A percentile compares a stretch with the other conserved stretches of the same genome.
Evolutionary conservation across 1,140 invertebrate species (phyloP).

Genomic region (Brachionus rotundiformis): DNA sequence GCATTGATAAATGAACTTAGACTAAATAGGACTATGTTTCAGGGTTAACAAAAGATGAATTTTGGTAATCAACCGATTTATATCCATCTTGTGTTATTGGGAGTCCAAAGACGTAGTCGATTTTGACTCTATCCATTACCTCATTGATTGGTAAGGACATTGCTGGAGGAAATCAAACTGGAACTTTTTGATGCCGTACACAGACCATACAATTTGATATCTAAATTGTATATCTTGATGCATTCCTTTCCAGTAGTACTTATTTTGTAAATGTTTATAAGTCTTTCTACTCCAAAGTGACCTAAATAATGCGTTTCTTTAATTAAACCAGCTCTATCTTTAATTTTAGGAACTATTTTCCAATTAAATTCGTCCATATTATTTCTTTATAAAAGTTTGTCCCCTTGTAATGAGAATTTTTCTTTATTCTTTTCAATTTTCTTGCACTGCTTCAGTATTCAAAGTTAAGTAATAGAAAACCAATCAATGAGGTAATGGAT

Average conservation of each 20-base stretch:
- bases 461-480: background rate
- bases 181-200: background rate
- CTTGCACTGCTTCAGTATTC: background rate
- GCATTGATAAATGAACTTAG: no score
- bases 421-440: background rate
- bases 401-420: background rate
- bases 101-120: background rate
- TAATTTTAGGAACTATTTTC: background rate
- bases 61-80: no score
- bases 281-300: constrained; percentile 23
- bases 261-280: background rate
- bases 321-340: background rate
- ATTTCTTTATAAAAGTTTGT: background rate
- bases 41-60: no score
- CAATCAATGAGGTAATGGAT: no score
- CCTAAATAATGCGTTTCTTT: background rate
- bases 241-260: constrained; percentile 16
- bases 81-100: background rate
- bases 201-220: background rate
- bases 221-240: background rate
- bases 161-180: background rate
- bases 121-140: background rate
- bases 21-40: no score
- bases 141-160: background rate
- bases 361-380: background rate